Conservation (phyloP, 1,140 invertebrate genomes). For the Neoseiulus cucumeris region DNA sequence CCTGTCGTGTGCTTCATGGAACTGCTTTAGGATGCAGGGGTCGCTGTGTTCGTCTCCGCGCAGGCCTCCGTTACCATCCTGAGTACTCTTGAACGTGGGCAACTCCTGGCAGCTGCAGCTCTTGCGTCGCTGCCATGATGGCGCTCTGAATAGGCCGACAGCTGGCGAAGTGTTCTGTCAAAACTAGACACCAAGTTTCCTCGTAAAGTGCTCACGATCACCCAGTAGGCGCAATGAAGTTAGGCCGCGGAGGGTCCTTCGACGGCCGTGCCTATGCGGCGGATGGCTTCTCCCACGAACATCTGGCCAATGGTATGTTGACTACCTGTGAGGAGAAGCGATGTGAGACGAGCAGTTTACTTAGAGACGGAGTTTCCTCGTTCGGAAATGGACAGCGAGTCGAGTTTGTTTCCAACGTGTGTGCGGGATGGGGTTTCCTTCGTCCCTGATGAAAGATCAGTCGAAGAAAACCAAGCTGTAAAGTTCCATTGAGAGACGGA, state of each 20-base stretch:
- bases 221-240: not conserved
- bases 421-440: too few species aligned
- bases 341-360: too few species aligned
- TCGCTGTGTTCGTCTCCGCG: not conserved
- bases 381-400: too few species aligned
- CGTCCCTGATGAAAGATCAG: too few species aligned
- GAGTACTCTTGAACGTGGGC: not conserved
- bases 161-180: not conserved
- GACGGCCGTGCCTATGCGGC: not conserved
- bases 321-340: too few species aligned
- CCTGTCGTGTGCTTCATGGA: not conserved
- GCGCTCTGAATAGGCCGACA: not conserved
- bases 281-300: not conserved
- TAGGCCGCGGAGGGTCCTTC: not conserved
- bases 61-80: not conserved
- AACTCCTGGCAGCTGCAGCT: not conserved
- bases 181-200: not conserved
- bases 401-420: too few species aligned
- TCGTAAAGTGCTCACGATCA: not conserved
- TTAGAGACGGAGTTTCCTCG: too few species aligned
- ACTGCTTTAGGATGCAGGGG: not conserved
- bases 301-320: conserved; percentile 5
- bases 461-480: too few species aligned
- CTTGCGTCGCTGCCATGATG: conserved; percentile 3
- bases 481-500: too few species aligned